Conservation (phyloP, 2,113 vertebrate genomes). For the Excalfactoria chinensis region DNA sequence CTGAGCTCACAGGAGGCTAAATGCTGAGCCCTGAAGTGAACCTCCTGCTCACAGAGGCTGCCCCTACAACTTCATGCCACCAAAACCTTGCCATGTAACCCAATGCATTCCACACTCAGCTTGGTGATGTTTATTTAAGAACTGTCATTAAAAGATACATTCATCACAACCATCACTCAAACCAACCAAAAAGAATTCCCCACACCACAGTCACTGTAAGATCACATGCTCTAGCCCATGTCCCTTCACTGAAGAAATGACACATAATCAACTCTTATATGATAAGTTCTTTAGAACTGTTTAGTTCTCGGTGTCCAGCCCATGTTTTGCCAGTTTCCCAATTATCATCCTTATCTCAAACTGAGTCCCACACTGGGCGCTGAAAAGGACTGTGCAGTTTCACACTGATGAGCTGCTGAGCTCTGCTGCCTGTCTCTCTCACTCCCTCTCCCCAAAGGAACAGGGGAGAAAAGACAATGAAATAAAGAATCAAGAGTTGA, state of each 20-base stretch:
- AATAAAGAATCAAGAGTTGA: neutral
- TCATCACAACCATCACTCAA: neutral
- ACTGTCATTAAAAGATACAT: neutral
- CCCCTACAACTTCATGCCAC: no score
- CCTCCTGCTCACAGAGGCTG: no score
- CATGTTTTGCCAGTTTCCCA: neutral
- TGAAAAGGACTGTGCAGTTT: neutral
- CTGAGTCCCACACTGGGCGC: neutral
- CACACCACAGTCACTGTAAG: neutral
- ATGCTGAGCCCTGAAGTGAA: neutral
- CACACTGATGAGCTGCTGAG: neutral
- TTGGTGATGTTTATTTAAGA: neutral
- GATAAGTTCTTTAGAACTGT: neutral
- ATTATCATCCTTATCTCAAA: neutral
- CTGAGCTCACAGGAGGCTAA: fast-evolving
- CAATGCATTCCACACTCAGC: neutral
- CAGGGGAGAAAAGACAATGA: neutral
- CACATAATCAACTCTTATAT: neutral
- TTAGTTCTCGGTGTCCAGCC: neutral
- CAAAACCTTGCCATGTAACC: no score
- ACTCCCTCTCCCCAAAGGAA: neutral
- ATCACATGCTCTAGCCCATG: neutral
- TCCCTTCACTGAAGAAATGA: neutral
- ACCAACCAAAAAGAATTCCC: neutral
- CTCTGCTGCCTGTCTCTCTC: neutral